Evolutionary conservation across 2,888 invertebrate genomes (phyloP), one percentile per base, ranked within the genome.

Genomic region (Autographa pulchrina): DNA sequence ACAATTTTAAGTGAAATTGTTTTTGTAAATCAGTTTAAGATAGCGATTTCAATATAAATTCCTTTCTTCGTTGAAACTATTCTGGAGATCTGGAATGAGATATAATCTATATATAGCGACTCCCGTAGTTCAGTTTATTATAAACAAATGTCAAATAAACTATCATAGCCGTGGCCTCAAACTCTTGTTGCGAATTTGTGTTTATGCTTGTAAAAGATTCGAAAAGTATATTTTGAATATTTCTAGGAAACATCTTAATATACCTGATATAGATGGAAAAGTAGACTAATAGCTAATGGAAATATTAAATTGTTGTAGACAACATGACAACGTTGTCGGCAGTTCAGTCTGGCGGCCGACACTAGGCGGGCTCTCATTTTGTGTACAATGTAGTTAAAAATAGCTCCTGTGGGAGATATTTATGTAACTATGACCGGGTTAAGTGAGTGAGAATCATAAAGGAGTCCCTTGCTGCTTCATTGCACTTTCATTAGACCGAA

Each of bases 351-450:
- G 79, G 79, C 80, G 77, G 79, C 77, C 74, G 80, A 85, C 86
- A 89, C 86, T 92, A 92, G 92, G 87, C 89, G 89, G 83, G 87
- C 86, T 87, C 90, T 90, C 86, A 83, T 91, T 91, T 89, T 89
- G 87, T 88, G 87, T 91, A 91, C 89, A 91, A 91, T 91, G 88
- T 86, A 85, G 89, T 89, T 92, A 93, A 89, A 94, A 93, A 95
- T 95, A 95, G 91, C 88, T 68, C 85, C 84, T 84, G 90, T 91
- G 92, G 89, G 91, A 91, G 93, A 93, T 95, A 95, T 95, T 94
- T 94, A 89, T 92, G 92, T 91, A 88, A 92, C 94, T 94, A 93
- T 93, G 90, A 95, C 95, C 95, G 90, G 95, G 95, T 95, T 95
- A 94, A 91, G 89, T 90, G 91, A 88, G 86, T 81, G 87, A 87